Base-by-base conservation (phyloP, 2,888 invertebrate genomes). In the Eilema griseolum region DNA sequence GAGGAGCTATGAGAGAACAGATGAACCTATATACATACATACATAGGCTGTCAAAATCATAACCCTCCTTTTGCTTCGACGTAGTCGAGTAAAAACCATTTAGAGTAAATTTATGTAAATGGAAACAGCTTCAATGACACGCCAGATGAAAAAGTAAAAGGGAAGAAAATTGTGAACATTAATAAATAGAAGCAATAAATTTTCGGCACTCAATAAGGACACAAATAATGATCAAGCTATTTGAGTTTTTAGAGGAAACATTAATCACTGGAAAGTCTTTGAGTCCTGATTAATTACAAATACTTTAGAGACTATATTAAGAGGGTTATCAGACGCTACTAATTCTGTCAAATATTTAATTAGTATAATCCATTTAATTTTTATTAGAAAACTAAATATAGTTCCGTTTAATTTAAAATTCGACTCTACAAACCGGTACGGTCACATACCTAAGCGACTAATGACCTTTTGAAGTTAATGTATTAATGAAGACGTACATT, bases 391-490 rank as follows among this genome's bases (percentile, higher is more conserved):
- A 65, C 52, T 37, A 33, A 61, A 37, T 14, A 61, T 37, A 46
- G 33, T 37, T 37, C 31, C 20, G 24, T 33, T 60, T 33, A 33
- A 66, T 60, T 61, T 67, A 23, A 66, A 59, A n/a, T 26, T 28
- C 33, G 31, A 62, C 41, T 41, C 16, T 20, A 52, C 61, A 68
- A 80, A 79, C 78, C 72, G 81, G 80, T 74, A 71, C 20, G 57
- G 67, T 78, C 73, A 61, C 71, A 75, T 72, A 70, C 31, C 31
- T 61, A 59, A 73, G 69, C 75, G 63, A 70, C 74, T 80, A 78
- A 76, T 74, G 75, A 80, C 75, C 74, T 75, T 80, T 71, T 73
- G 63, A 66, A 72, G 70, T 31, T 24, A 57, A 57, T 31, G n/a
- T 33, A 31, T 66, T 57, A 24, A 24, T 33, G 24, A 26, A 62